Evolutionary conservation across 2,888 invertebrate genomes (phyloP).

Genomic region (Argyresthia goedartella): DNA sequence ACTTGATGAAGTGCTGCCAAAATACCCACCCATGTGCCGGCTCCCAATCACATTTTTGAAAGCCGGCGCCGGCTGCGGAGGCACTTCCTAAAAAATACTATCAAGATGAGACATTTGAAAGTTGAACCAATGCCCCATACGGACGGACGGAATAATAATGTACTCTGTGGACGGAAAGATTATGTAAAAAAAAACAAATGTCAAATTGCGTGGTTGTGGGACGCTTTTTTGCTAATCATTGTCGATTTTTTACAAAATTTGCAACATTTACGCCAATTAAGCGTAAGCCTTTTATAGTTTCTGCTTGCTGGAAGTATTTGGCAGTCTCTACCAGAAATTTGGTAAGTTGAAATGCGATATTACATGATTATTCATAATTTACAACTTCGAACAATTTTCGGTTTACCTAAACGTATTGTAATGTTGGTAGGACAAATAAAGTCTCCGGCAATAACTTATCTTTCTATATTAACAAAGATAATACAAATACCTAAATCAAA

Average conservation of each 20-base stretch:
- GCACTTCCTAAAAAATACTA: too few relatives aligned
- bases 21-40: too few relatives aligned
- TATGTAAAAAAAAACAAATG: conserved; percentile 24
- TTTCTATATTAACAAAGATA: too few relatives aligned
- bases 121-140: too few relatives aligned
- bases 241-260: conserved; percentile 45
- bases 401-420: not conserved
- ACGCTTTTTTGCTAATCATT: conserved; percentile 63
- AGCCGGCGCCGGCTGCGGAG: too few relatives aligned
- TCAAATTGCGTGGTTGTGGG: conserved; percentile 54
- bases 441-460: not conserved
- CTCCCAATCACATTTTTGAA: too few relatives aligned
- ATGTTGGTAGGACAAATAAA: not conserved
- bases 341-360: conserved; percentile 24
- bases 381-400: not conserved
- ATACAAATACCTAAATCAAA: too few relatives aligned
- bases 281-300: conserved; percentile 17
- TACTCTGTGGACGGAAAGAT: too few relatives aligned
- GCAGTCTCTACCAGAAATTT: conserved; percentile 17
- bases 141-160: too few relatives aligned
- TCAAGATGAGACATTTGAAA: too few relatives aligned
- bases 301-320: conserved; percentile 15
- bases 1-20: too few relatives aligned
- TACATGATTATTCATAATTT: not conserved
- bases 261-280: conserved; percentile 32